These are phyloP conservation scores for Lineus longissimus DNA, from an alignment of 1,140 invertebrate genomes.

Conservation along the genomic window DNA sequence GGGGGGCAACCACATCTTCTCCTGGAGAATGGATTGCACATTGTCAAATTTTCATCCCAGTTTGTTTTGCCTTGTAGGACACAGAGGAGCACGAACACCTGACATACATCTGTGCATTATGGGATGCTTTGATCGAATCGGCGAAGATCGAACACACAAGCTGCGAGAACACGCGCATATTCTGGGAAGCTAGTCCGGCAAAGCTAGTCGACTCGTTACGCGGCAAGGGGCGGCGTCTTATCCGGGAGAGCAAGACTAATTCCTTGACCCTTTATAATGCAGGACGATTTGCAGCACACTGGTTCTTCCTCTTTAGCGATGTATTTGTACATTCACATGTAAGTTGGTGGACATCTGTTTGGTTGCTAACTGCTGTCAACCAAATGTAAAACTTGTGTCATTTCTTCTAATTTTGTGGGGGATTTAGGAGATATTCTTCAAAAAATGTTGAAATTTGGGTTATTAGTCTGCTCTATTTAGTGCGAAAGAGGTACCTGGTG, in stretches of 20 bases:
- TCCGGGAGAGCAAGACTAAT: slow-evolving; percentile 71
- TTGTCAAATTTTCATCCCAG: not conserved
- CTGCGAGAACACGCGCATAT: slow-evolving; percentile 68
- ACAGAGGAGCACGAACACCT: slow-evolving; percentile 56
- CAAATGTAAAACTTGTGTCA: too few relatives aligned
- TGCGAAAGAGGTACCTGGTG: too few relatives aligned
- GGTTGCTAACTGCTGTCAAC: too few relatives aligned
- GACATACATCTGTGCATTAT: slow-evolving; percentile 57
- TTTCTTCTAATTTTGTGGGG: too few relatives aligned
- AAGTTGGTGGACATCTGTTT: slow-evolving; percentile 4
- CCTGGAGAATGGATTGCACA: too few relatives aligned
- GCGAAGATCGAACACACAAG: slow-evolving; percentile 63
- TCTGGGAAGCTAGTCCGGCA: slow-evolving; percentile 69
- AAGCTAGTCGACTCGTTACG: slow-evolving; percentile 64
- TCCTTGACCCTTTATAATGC: slow-evolving; percentile 64
- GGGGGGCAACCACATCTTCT: too few relatives aligned
- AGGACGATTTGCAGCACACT: slow-evolving; percentile 67
- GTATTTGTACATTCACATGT: slow-evolving; percentile 51
- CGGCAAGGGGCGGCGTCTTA: slow-evolving; percentile 66
- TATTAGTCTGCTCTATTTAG: too few relatives aligned
- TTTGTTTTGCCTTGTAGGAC: slow-evolving; percentile 30
- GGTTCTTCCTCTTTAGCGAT: slow-evolving; percentile 61
- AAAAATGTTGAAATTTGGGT: too few relatives aligned
- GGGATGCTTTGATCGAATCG: slow-evolving; percentile 61
- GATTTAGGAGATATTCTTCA: too few relatives aligned